These are phyloP conservation scores for Ornithoptera alexandrae DNA, from an alignment of 2,888 invertebrate genomes.

Conservation along the genomic window DNA sequence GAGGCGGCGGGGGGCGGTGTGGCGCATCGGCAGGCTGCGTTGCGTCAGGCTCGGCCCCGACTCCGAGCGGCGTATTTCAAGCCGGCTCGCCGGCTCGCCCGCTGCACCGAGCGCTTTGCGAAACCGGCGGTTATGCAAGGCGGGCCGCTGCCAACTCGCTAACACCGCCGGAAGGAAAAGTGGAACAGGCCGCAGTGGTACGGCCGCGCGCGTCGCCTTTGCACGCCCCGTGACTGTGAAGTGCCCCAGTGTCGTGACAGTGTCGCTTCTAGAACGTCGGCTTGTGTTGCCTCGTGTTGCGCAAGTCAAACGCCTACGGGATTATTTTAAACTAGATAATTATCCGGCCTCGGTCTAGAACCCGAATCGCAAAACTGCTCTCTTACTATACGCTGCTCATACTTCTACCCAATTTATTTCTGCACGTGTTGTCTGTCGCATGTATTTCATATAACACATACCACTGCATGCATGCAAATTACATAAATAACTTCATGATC, in stretches of 20 bases:
- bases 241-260: constrained; percentile 75
- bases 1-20: constrained; percentile 60
- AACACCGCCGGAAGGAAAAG: constrained; percentile 77
- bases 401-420: constrained; percentile 29
- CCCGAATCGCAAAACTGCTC: constrained; percentile 47
- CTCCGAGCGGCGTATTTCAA: constrained; percentile 74
- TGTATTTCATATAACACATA: constrained; percentile 21
- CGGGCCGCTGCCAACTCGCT: constrained; percentile 77
- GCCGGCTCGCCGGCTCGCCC: constrained; percentile 64
- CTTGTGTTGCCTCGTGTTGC: constrained; percentile 76
- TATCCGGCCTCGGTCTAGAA: constrained; percentile 50
- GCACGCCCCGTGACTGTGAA: constrained; percentile 73
- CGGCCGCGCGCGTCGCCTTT: constrained; percentile 73
- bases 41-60: constrained; percentile 60
- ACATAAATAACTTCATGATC: constrained; percentile 26
- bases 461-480: constrained; percentile 28
- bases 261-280: constrained; percentile 76
- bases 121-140: constrained; percentile 78
- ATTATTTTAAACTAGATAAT: constrained; percentile 74
- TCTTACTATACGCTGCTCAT: constrained; percentile 42
- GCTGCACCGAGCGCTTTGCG: constrained; percentile 77
- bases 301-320: constrained; percentile 75
- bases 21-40: constrained; percentile 39
- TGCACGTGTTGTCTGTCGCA: constrained; percentile 41
- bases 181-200: constrained; percentile 77